A percentile compares a stretch with the other conserved stretches of the same genome.
phyloP scores from a whole-genome alignment of 2,888 invertebrate genomes.

The Fragum sueziense region DNA sequence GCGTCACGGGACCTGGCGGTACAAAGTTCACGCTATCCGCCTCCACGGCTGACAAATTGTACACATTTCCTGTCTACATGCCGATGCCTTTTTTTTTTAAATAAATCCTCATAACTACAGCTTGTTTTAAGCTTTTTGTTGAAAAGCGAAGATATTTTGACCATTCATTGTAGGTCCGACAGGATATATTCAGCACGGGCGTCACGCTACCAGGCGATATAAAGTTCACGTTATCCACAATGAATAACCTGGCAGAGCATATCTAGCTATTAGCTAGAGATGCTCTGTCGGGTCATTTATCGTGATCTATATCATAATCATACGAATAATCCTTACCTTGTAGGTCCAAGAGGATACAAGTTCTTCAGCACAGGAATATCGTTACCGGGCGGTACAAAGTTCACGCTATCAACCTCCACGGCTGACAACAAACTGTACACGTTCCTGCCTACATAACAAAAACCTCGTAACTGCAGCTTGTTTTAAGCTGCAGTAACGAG shows the following conservation, averaged over 20 bases:
- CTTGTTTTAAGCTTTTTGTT: too few relatives aligned
- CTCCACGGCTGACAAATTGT: neutral
- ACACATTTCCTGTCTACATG: conserved; percentile 10
- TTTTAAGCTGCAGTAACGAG: too few relatives aligned
- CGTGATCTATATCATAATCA: neutral
- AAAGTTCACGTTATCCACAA: too few relatives aligned
- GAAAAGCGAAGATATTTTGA: too few relatives aligned
- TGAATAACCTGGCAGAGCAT: too few relatives aligned
- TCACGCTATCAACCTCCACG: neutral
- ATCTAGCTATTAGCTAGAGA: too few relatives aligned
- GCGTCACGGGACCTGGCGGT: neutral
- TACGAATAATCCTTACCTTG: neutral
- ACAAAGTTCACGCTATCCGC: neutral
- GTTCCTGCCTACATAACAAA: too few relatives aligned
- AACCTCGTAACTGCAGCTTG: too few relatives aligned
- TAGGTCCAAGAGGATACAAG: neutral
- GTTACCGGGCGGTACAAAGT: neutral
- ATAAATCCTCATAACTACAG: too few relatives aligned
- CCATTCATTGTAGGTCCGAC: neutral
- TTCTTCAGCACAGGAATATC: neutral
- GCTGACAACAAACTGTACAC: neutral
- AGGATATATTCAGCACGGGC: neutral
- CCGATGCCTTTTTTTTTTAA: too few relatives aligned
- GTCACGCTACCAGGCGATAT: neutral
- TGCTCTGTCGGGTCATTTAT: too few relatives aligned